These are phyloP conservation scores for Melanotaenia maccullochi DNA, from an alignment of 2,797 vertebrate species.

Conservation along the genomic window DNA sequence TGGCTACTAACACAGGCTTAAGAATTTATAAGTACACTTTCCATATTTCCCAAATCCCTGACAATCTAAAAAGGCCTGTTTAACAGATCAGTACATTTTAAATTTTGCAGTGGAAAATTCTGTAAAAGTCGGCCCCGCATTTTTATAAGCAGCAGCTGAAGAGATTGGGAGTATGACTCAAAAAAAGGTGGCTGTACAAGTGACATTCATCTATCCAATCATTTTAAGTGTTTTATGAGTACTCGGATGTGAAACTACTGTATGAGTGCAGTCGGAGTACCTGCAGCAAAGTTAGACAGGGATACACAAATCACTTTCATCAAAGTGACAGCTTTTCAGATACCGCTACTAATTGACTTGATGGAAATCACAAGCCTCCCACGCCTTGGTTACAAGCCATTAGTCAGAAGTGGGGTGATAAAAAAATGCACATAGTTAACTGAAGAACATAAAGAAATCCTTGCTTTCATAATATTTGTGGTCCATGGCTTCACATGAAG, in stretches of 20 bases:
- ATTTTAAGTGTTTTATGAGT: conserved; percentile 41
- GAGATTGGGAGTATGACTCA: conserved; percentile 44
- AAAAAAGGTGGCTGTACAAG: conserved; percentile 30
- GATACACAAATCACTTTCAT: conserved; percentile 56
- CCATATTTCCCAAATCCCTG: conserved; percentile 71
- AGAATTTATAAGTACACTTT: conserved; percentile 69
- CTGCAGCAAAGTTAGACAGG: conserved; percentile 61
- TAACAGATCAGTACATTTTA: conserved; percentile 70
- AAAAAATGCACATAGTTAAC: conserved; percentile 51
- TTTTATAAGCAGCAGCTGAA: conserved; percentile 68
- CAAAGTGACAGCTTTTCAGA: conserved; percentile 71
- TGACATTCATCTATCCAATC: conserved; percentile 60
- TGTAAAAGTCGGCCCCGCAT: conserved; percentile 58
- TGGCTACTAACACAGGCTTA: conserved; percentile 58
- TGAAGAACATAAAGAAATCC: conserved; percentile 43
- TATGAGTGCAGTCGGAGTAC: conserved; percentile 50
- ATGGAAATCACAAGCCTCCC: conserved; percentile 62
- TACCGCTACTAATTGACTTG: conserved; percentile 66
- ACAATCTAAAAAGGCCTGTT: conserved; percentile 69
- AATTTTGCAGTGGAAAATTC: conserved; percentile 70
- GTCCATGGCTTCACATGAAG: conserved; percentile 30
- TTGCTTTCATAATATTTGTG: conserved; percentile 49
- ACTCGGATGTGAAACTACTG: conserved; percentile 19
- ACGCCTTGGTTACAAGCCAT: conserved; percentile 64
- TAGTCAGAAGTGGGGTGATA: conserved; percentile 58